Conservation (phyloP, 2,888 invertebrate species). For the Torymus tubicola region DNA sequence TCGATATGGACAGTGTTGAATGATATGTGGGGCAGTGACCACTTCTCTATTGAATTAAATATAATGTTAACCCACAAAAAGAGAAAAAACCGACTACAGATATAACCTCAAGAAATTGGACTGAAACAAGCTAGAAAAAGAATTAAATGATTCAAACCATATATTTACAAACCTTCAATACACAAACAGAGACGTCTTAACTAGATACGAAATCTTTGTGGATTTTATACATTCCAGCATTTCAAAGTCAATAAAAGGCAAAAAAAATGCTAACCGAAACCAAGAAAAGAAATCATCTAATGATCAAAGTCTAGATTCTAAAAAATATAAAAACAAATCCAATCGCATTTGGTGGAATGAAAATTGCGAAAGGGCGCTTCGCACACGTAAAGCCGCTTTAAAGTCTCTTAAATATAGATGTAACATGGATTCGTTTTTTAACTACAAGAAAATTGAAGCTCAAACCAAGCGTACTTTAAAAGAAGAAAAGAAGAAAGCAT, state of each 20-base stretch:
- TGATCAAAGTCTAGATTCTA: no score
- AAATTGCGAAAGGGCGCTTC: no score
- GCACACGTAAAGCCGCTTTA: no score
- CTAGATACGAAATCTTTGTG: not conserved
- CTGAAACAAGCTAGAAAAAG: not conserved
- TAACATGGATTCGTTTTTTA: slow-evolving; percentile 22
- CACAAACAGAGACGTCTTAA: not conserved
- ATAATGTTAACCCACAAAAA: not conserved
- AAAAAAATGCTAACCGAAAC: no score
- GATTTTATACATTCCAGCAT: no score
- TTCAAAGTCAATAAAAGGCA: no score
- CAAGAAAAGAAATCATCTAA: no score
- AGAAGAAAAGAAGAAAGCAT: slow-evolving; percentile 44
- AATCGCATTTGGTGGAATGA: no score
- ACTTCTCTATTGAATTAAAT: slow-evolving; percentile 22
- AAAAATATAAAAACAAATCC: no score
- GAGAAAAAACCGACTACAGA: slow-evolving; percentile 8
- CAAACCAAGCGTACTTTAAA: slow-evolving; percentile 39
- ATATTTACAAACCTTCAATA: slow-evolving; percentile 2
- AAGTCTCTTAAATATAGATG: not conserved
- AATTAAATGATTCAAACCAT: not conserved
- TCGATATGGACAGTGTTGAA: slow-evolving; percentile 11
- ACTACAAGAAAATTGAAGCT: slow-evolving; percentile 49
- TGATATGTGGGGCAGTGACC: slow-evolving; percentile 32
- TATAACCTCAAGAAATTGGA: slow-evolving; percentile 13